Evolutionary conservation across 2,113 vertebrate genomes (phyloP).

Genomic region (Numenius arquata): DNA sequence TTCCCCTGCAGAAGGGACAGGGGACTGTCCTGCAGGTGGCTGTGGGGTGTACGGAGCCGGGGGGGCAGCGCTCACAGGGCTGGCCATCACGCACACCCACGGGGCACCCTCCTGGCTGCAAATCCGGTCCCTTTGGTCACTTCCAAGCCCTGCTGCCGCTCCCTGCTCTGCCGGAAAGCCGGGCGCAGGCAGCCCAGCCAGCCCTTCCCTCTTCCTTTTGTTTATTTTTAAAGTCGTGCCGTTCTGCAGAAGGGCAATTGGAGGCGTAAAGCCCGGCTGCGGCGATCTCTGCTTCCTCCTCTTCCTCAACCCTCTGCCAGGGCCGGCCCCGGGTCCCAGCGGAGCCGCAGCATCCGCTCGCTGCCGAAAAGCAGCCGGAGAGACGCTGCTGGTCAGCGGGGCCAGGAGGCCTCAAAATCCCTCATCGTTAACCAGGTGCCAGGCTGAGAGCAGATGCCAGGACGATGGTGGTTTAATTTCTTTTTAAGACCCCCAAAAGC

Average conservation of each 20-base stretch:
- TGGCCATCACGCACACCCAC: background rate
- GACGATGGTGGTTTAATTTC: fast-evolving
- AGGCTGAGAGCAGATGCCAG: fast-evolving
- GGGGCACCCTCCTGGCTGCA: background rate
- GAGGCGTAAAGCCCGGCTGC: background rate
- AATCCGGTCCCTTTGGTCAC: fast-evolving
- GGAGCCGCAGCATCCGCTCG: fast-evolving
- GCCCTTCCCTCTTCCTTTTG: background rate
- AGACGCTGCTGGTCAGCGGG: fast-evolving
- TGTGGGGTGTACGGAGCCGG: too few species aligned
- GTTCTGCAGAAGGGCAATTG: background rate
- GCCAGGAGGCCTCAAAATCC: background rate
- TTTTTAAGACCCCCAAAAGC: background rate
- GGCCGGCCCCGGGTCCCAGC: fast-evolving
- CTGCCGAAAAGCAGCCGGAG: background rate
- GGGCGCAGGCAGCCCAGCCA: background rate
- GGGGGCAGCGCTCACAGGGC: too few species aligned
- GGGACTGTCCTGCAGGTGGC: background rate
- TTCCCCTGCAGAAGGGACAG: background rate
- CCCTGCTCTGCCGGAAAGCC: fast-evolving
- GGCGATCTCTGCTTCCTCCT: background rate
- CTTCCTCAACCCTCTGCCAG: background rate
- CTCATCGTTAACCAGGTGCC: background rate
- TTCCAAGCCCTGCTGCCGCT: background rate
- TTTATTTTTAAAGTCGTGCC: background rate